Conservation (phyloP, 2,113 vertebrate genomes). For the Etia nguti region DNA sequence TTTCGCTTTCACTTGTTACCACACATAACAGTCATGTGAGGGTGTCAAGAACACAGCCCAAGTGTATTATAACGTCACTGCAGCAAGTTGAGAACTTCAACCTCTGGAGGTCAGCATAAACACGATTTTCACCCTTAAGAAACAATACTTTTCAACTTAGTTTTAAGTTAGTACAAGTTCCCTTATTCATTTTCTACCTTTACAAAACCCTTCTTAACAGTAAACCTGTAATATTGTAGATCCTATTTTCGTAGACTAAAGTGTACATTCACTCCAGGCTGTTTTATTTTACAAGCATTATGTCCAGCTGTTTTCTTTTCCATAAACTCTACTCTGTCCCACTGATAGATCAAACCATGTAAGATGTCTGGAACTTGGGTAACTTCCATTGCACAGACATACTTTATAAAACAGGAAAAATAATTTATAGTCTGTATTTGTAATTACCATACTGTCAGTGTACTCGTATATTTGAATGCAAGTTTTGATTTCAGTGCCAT, state of each 20-base stretch:
- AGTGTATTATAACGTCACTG: not conserved
- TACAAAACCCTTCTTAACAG: not conserved
- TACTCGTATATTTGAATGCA: not conserved
- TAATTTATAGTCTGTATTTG: not conserved
- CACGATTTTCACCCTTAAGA: not conserved
- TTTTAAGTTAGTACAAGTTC: not conserved
- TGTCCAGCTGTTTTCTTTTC: not conserved
- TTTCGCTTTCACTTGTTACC: not conserved
- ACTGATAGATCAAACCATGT: not conserved
- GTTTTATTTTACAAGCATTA: not conserved
- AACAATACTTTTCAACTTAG: conserved; percentile 18
- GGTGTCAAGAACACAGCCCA: not conserved
- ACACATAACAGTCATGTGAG: not conserved
- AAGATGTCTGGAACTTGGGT: not conserved
- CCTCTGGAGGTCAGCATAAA: conserved; percentile 5
- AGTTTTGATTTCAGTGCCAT: not conserved
- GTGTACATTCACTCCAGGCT: not conserved
- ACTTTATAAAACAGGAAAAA: not conserved
- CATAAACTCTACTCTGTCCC: not conserved
- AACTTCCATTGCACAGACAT: not conserved
- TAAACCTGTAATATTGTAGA: not conserved
- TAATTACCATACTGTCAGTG: not conserved
- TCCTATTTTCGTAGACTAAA: not conserved
- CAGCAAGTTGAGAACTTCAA: not conserved
- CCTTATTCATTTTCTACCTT: not conserved